Evolutionary conservation across 1,140 invertebrate species (phyloP).

Genomic region (Solenopsis fugax): DNA sequence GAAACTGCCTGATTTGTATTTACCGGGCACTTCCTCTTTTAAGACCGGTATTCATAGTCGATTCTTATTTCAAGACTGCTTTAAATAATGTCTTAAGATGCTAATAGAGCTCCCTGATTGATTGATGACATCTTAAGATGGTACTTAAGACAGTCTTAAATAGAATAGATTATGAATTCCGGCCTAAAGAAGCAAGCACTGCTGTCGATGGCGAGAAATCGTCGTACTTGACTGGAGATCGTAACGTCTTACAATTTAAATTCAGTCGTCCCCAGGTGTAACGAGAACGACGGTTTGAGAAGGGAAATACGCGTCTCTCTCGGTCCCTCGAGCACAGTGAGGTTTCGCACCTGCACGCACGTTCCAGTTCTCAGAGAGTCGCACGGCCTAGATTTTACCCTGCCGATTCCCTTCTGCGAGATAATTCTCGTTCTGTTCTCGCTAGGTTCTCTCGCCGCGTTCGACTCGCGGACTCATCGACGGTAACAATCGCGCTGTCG

Average conservation of each 20-base stretch:
- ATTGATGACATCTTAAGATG: no score
- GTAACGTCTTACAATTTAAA: background rate
- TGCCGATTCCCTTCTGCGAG: constrained; percentile 45
- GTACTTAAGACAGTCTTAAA: no score
- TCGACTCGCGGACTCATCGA: constrained; percentile 4
- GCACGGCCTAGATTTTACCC: constrained; percentile 71
- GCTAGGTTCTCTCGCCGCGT: background rate
- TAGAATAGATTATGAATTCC: no score
- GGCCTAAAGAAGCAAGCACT: background rate
- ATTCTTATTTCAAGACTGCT: no score
- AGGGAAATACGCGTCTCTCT: constrained; percentile 59
- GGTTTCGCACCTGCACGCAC: constrained; percentile 76
- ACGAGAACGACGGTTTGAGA: constrained; percentile 49
- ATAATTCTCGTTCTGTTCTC: constrained; percentile 25
- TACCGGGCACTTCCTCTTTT: no score
- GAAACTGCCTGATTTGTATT: no score
- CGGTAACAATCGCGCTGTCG: constrained; percentile 5
- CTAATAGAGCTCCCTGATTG: no score
- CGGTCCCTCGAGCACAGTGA: constrained; percentile 53
- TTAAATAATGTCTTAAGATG: no score
- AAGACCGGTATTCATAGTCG: no score
- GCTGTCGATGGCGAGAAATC: background rate
- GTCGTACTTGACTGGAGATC: background rate
- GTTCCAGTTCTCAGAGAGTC: constrained; percentile 78
- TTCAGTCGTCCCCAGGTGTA: constrained; percentile 41